Base-by-base conservation (phyloP, 2,888 invertebrate genomes). In the Mythimna lalbum region DNA sequence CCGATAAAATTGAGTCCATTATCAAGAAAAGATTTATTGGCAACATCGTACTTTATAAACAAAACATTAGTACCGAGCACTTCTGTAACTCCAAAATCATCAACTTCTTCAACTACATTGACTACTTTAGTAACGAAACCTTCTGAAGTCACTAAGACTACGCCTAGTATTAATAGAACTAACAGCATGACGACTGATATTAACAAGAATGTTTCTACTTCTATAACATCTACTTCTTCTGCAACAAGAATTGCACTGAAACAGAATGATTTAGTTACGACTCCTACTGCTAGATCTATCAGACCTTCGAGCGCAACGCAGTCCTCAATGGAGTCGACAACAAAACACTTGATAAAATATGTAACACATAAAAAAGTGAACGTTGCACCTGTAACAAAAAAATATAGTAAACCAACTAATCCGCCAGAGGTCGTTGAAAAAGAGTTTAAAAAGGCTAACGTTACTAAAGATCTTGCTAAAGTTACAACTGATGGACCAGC, bases 151-250 rank as follows among this genome's bases (percentile, higher is more conserved):
- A 85, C 84, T 86, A 78, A 69, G 70, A 69, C 70, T 74, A 65
- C 76, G 69, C 52, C 62, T 78, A 67, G 60, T 82, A 89, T 83
- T 89, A 92, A 90, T 87, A 90, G 86, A 86, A 94, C 94, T 95
- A 95, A 95, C 90, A 95, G 95, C 95, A 95, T 94, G 94, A 80
- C 83, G 89, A 91, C 91, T 89, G 86, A 87, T 87, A 88, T 85
- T 86, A 90, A 86, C 83, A 87, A 85, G 83, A 92, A 89, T 78
- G 87, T 89, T 90, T 90, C 91, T 92, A 90, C 90, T 88, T 88
- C 84, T 85, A 82, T 92, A 91, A 91, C 90, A 85, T 88, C 80
- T 84, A 86, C 89, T 89, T 88, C 90, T 89, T 88, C 90, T 84
- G 63, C 76, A 76, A 78, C 63, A 71, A 81, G 80, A 70, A 76